Conservation (phyloP, 2,888 invertebrate species). For the Leptopilina myrica region DNA sequence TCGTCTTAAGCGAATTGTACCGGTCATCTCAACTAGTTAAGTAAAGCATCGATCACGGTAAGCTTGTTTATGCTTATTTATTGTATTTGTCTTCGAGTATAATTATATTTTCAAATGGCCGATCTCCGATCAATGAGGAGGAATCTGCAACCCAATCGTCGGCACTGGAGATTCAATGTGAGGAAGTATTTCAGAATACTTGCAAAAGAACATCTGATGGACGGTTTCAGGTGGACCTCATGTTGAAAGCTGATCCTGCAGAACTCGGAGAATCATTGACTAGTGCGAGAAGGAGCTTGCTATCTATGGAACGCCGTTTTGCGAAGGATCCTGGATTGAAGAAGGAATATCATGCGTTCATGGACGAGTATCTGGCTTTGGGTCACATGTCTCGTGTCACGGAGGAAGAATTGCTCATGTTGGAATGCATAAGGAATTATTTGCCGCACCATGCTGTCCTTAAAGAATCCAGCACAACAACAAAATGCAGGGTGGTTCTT, state of each 20-base stretch:
- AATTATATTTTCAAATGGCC: neutral
- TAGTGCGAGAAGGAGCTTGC: neutral
- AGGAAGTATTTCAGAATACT: no score
- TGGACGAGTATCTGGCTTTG: neutral
- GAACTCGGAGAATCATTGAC: no score
- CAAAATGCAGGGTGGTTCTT: neutral
- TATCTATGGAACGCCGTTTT: neutral
- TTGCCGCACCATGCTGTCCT: neutral
- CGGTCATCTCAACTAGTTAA: no score
- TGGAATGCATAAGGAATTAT: neutral
- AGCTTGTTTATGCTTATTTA: no score
- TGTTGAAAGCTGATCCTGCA: no score
- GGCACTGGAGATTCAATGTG: no score
- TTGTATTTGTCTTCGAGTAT: neutral
- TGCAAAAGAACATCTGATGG: no score
- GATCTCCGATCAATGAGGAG: neutral
- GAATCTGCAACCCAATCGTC: no score
- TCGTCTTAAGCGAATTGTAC: no score
- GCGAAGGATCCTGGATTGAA: neutral
- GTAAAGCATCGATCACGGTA: no score
- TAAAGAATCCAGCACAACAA: neutral
- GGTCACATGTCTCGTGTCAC: neutral
- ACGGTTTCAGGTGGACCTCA: no score
- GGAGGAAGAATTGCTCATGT: neutral
- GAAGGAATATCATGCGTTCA: neutral